phyloP scores from a whole-genome alignment of 37 sponge, comb jelly and placozoan species.

The Halichondria panicea region DNA sequence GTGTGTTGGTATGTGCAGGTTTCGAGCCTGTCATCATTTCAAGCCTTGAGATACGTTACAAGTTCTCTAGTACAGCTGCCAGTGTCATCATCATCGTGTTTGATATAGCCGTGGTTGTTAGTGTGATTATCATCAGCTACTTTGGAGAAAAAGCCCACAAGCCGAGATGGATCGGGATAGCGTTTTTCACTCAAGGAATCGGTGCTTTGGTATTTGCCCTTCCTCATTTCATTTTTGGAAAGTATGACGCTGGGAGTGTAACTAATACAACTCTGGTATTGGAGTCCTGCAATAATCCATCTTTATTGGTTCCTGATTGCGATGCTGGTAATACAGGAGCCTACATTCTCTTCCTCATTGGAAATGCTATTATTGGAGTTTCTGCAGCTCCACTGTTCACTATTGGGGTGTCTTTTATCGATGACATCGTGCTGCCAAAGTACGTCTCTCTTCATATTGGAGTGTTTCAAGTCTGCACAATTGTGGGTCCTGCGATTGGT shows the following conservation, averaged over 20 bases:
- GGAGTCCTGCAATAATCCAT: neutral
- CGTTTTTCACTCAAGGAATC: slow-evolving; percentile 12
- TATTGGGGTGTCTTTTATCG: slow-evolving; percentile 69
- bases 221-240: slow-evolving; percentile 57
- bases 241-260: neutral
- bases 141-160: slow-evolving; percentile 70
- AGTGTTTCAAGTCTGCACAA: slow-evolving; percentile 39
- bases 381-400: slow-evolving; percentile 82
- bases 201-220: slow-evolving; percentile 67
- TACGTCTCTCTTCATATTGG: slow-evolving; percentile 62
- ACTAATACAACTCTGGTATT: neutral
- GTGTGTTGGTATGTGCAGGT: slow-evolving; percentile 55
- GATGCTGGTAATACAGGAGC: slow-evolving; percentile 8
- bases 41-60: slow-evolving; percentile 63
- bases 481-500: slow-evolving; percentile 75
- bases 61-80: slow-evolving; percentile 56
- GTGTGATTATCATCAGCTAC: slow-evolving; percentile 67
- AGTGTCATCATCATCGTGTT: slow-evolving; percentile 47
- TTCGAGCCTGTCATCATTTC: slow-evolving; percentile 50
- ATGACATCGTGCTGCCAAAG: slow-evolving; percentile 67
- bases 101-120: slow-evolving; percentile 60
- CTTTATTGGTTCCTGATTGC: too few species aligned
- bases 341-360: slow-evolving; percentile 66
- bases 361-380: slow-evolving; percentile 63
- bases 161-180: too few species aligned